Percentiles rank a stretch among this genome's conserved stretches.
phyloP scores from a whole-genome alignment of 2,113 vertebrate genomes.

The Neotragus pygmaeus region DNA sequence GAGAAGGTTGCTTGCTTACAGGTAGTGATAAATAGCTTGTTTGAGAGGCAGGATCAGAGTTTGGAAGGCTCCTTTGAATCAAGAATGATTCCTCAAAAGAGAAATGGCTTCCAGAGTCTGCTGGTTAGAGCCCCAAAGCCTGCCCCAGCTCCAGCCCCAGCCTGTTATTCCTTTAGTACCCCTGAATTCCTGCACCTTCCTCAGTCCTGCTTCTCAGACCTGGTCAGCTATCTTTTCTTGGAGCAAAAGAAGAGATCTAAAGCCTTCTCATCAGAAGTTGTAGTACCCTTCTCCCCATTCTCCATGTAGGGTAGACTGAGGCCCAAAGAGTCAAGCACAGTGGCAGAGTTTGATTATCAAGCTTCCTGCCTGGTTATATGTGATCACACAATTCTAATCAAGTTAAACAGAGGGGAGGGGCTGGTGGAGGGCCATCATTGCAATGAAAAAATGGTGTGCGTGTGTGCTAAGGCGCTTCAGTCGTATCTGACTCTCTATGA shows the following conservation, averaged over 20 bases:
- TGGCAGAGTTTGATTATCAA: neutral
- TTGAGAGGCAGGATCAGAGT: neutral
- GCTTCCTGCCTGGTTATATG: neutral
- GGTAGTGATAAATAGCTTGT: neutral
- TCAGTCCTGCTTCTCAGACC: neutral
- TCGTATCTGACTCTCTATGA: neutral
- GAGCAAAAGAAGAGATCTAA: neutral
- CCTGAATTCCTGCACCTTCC: neutral
- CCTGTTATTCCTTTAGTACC: too few relatives aligned
- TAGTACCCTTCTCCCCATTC: neutral
- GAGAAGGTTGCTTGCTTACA: neutral
- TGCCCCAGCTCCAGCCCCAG: neutral
- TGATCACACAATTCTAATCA: neutral
- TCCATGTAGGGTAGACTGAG: neutral
- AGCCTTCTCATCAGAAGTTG: neutral
- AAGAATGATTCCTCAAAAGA: neutral
- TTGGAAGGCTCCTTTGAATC: neutral
- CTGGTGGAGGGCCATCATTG: neutral
- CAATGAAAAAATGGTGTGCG: neutral
- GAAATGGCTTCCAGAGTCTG: neutral
- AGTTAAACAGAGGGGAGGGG: neutral
- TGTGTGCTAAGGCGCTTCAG: fast-evolving
- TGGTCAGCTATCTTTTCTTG: neutral
- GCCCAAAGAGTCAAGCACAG: neutral
- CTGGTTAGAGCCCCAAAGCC: neutral